A percentile compares a stretch with the other conserved stretches of the same genome.
These are phyloP conservation scores for Lamprologus speciosus DNA, from an alignment of 2,113 vertebrate species.

Conservation along the genomic window DNA sequence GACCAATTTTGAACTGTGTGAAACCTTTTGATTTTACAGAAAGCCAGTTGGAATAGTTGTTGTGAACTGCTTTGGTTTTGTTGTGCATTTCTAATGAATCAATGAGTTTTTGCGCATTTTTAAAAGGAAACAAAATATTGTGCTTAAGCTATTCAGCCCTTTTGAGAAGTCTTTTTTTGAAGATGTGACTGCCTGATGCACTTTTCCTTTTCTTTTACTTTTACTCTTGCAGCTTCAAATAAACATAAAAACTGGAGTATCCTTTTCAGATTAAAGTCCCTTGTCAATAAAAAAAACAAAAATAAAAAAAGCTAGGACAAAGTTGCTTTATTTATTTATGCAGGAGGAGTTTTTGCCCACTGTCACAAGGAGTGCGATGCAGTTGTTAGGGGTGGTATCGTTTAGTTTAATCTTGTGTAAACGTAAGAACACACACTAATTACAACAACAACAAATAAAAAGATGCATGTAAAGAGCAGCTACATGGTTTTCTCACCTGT, in stretches of 20 bases:
- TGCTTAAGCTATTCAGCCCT: not conserved
- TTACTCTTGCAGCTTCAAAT: not conserved
- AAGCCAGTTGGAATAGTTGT: not conserved
- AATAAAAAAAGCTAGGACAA: not conserved
- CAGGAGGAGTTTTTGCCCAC: not conserved
- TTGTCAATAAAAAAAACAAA: not conserved
- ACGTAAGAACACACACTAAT: not conserved
- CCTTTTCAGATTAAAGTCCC: not conserved
- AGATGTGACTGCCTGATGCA: not conserved
- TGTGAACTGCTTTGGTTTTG: not conserved
- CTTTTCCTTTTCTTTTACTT: not conserved
- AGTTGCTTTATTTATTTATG: not conserved
- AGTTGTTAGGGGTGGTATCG: not conserved
- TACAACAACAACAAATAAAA: not conserved
- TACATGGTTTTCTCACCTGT: slow-evolving; percentile 76
- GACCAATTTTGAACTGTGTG: not conserved
- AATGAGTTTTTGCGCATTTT: not conserved
- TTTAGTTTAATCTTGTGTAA: not conserved
- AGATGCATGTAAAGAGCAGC: not conserved
- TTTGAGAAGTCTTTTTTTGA: not conserved
- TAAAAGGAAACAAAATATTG: not conserved
- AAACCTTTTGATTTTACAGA: not conserved
- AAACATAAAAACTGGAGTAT: not conserved
- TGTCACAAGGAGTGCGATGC: not conserved
- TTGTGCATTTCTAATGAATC: not conserved